These are phyloP conservation scores for Gymnocypris eckloni DNA, from an alignment of 2,797 vertebrate genomes.

Conservation along the genomic window DNA sequence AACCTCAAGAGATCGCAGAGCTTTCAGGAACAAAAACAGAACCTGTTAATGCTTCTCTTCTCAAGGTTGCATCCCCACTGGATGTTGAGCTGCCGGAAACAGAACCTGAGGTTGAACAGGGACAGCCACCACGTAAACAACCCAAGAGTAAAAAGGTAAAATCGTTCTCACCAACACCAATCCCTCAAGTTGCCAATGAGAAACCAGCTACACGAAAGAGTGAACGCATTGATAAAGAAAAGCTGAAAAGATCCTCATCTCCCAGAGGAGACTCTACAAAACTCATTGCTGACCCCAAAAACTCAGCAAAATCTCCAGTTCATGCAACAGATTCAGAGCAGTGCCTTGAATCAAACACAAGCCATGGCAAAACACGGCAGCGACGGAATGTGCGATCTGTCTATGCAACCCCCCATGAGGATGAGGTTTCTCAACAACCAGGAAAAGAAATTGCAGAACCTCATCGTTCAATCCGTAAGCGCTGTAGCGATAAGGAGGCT, in stretches of 20 bases:
- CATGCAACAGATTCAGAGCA: constrained; percentile 84
- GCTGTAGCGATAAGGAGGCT: constrained; percentile 85
- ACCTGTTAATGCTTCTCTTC: constrained; percentile 62
- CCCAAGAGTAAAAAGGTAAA: constrained; percentile 92
- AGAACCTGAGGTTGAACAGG: constrained; percentile 81
- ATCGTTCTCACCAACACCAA: constrained; percentile 71
- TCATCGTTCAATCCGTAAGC: constrained; percentile 89
- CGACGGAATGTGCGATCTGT: constrained; percentile 95
- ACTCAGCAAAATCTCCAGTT: constrained; percentile 87
- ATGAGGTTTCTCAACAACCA: constrained; percentile 77
- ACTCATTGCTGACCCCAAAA: constrained; percentile 80
- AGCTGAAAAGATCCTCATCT: constrained; percentile 89
- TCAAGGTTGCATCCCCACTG: constrained; percentile 75
- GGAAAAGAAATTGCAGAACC: constrained; percentile 86
- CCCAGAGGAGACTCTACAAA: constrained; percentile 88
- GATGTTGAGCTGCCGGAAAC: constrained; percentile 79
- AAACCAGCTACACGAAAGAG: constrained; percentile 95
- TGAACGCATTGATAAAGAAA: constrained; percentile 94
- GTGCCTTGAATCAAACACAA: constrained; percentile 84
- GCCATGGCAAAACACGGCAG: constrained; percentile 85
- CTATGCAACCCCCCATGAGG: constrained; percentile 91
- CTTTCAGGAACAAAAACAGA: constrained; percentile 68
- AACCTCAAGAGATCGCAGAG: constrained; percentile 75
- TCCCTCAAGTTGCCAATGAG: constrained; percentile 74
- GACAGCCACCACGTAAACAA: constrained; percentile 84